Evolutionary conservation across 2,113 vertebrate species (phyloP).

Genomic region (Sylvilagus bachmani): DNA sequence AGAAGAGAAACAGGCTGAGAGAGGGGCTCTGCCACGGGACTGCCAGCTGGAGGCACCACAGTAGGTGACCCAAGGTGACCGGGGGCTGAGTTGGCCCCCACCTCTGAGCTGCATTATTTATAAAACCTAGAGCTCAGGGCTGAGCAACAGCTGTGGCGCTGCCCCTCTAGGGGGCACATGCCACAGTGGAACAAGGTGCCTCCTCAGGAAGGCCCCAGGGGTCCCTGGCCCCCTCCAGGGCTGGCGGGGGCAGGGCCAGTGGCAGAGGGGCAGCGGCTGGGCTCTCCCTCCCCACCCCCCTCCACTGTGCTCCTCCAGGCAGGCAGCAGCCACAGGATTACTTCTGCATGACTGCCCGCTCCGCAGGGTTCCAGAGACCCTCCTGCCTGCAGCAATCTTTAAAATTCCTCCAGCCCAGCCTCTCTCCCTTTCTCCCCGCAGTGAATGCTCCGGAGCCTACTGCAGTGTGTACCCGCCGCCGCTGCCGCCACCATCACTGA

Average conservation of each 20-base stretch:
- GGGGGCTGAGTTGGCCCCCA: slow-evolving; percentile 57
- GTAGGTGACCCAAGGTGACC: slow-evolving; percentile 74
- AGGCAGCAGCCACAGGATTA: slow-evolving; percentile 86
- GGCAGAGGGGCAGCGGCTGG: slow-evolving; percentile 63
- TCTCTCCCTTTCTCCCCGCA: slow-evolving; percentile 87
- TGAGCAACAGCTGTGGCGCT: slow-evolving; percentile 83
- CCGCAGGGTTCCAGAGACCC: slow-evolving; percentile 90
- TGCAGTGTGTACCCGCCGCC: slow-evolving; percentile 80
- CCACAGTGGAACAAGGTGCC: slow-evolving; percentile 48
- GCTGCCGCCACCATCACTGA: not conserved
- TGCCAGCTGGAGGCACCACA: slow-evolving; percentile 57
- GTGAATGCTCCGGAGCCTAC: slow-evolving; percentile 85
- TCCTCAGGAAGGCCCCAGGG: slow-evolving; percentile 46
- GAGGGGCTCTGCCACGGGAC: slow-evolving; percentile 42
- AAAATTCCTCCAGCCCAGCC: slow-evolving; percentile 91
- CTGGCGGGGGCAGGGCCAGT: slow-evolving; percentile 78
- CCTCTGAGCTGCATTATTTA: slow-evolving; percentile 87
- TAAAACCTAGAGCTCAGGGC: slow-evolving; percentile 81
- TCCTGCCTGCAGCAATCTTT: slow-evolving; percentile 91
- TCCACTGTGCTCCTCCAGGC: slow-evolving; percentile 72
- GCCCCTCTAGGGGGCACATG: slow-evolving; percentile 81
- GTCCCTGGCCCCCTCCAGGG: slow-evolving; percentile 49
- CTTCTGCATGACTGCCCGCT: slow-evolving; percentile 91
- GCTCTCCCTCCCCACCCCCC: not conserved
- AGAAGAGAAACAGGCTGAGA: not conserved